Evolutionary conservation across 92 coral and sea anemone species (phyloP), one percentile per base, ranked within the genome.

Genomic region (Epizoanthus ramosus): DNA sequence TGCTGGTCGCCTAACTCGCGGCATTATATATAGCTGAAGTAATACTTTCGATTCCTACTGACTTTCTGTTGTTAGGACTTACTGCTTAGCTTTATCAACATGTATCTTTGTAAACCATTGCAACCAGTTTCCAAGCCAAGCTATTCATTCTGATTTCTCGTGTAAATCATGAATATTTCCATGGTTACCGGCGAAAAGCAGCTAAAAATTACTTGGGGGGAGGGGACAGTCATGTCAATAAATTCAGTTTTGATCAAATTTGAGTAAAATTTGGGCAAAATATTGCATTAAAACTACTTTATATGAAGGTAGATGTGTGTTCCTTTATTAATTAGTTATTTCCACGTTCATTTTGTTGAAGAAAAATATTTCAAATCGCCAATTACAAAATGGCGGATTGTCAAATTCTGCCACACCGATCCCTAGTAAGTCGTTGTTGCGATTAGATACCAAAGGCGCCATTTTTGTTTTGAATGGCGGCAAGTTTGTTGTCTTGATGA

Each of bases 111-210:
- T 18, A 6, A 33, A 47, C 22, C 33, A 6, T 0, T 53, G 61
- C 8, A 16, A 56, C 63, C 50, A 47, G 1, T 61, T 63, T 53
- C 64, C 22, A n/a, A 77, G 67, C 53, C 68, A 79, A 33, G 54
- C 54, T 47, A 8, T n/a, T 13, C 63, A 73, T 25, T 63, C 71
- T 57, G 22, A 50, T 74, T 83, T 88, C 93, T 86, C 91, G 92
- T 91, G 97, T 92, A 91, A 87, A 88, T 88, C 83, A 86, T 86
- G 88, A 82, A 75, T 57, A 94, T 93, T 84, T 83, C 93, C 89
- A 86, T 88, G 87, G 85, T 88, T 66, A 93, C 93, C 53, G 15
- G 9, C 73, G 75, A 73, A 76, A 37, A 80, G 37, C 80, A 71
- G 53, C 66, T 23, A 23, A 22, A 28, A 85, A 31, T 57, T 63